Conservation (phyloP, 2,113 vertebrate species). For the Astur gentilis region DNA sequence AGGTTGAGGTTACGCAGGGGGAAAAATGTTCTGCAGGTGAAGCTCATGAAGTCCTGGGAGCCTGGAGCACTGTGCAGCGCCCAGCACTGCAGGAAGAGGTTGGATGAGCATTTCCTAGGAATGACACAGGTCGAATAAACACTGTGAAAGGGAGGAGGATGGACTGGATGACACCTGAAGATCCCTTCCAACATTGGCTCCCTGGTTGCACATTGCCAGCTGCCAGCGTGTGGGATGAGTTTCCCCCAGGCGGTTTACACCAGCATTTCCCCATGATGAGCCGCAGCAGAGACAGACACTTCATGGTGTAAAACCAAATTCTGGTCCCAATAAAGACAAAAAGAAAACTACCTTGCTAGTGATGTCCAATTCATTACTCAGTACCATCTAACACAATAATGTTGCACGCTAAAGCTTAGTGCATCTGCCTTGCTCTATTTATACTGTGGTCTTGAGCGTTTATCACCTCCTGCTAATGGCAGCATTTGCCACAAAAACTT, state of each 20-base stretch:
- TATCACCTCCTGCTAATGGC: slow-evolving; percentile 32
- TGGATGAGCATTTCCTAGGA: not conserved
- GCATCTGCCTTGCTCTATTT: slow-evolving; percentile 28
- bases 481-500: slow-evolving; percentile 48
- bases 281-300: not conserved
- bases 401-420: not conserved
- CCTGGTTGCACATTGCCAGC: not conserved
- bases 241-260: not conserved
- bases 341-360: not conserved
- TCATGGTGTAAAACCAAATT: not conserved
- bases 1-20: not conserved
- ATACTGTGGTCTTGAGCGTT: slow-evolving; percentile 4
- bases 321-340: not conserved
- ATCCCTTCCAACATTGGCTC: not conserved
- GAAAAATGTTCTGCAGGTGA: not conserved
- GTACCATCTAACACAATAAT: not conserved
- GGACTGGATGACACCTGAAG: not conserved
- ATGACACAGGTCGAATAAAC: not conserved
- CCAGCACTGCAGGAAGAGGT: not conserved
- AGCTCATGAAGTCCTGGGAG: not conserved
- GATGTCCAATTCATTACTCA: not conserved
- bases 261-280: not conserved
- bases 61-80: not conserved
- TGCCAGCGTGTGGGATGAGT: not conserved
- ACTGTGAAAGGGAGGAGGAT: not conserved